phyloP scores from a whole-genome alignment of 2,113 vertebrate genomes.

The Aptenodytes forsteri region DNA sequence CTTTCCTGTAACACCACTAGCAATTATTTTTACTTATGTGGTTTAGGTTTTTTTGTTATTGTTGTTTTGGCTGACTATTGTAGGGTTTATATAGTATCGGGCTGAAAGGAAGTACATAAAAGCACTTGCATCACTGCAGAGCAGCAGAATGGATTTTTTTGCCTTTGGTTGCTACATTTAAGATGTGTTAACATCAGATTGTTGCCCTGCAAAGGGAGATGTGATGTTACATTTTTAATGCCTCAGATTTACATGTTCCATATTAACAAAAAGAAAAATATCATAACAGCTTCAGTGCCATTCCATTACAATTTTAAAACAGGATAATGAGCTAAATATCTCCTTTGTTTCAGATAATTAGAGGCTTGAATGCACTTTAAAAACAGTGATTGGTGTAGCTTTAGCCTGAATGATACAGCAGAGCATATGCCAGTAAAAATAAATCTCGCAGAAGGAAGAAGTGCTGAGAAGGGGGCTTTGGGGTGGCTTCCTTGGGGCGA shows the following conservation, averaged over 20 bases:
- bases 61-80: not conserved
- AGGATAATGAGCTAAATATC: not conserved
- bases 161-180: not conserved
- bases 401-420: not conserved
- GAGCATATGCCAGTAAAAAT: not conserved
- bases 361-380: not conserved
- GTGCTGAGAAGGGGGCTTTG: fast-evolving
- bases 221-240: not conserved
- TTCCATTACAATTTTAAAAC: not conserved
- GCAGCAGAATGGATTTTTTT: not conserved
- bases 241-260: not conserved
- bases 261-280: not conserved
- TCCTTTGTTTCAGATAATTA: not conserved
- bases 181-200: not conserved
- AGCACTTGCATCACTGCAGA: not conserved
- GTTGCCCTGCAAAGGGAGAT: not conserved
- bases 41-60: not conserved
- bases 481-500: not conserved
- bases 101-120: not conserved
- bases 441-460: not conserved
- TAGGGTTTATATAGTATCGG: not conserved
- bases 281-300: not conserved
- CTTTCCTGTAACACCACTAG: not conserved
- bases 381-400: not conserved
- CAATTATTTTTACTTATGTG: not conserved